Percentiles rank a stretch among this genome's conserved stretches.
phyloP scores from a whole-genome alignment of 2,113 vertebrate genomes.

The Poeciliopsis turrubarensis region DNA sequence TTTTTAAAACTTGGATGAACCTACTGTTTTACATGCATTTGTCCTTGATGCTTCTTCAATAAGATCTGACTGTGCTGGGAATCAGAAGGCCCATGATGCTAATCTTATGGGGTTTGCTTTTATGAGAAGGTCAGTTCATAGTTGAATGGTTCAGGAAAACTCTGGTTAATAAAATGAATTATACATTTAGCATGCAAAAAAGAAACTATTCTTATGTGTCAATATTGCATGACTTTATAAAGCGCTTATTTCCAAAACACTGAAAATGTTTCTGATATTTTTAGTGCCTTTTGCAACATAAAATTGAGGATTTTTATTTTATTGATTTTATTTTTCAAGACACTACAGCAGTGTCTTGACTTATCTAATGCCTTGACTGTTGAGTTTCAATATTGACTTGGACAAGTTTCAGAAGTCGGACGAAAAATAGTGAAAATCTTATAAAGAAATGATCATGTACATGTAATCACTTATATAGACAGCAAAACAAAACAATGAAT shows the following conservation, averaged over 20 bases:
- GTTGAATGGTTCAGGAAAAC: conserved; percentile 11
- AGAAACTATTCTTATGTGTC: neutral
- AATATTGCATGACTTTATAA: neutral
- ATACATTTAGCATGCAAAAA: neutral
- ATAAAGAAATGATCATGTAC: no score
- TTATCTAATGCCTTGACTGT: neutral
- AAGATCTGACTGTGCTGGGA: conserved; percentile 35
- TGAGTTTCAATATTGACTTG: neutral
- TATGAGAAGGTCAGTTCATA: conserved; percentile 26
- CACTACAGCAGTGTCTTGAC: no score
- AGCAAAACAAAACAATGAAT: no score
- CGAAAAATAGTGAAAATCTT: neutral
- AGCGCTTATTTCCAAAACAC: neutral
- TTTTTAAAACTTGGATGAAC: conserved; percentile 57
- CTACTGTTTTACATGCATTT: conserved; percentile 45
- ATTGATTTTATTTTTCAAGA: no score
- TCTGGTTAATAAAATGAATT: neutral
- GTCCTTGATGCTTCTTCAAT: conserved; percentile 28
- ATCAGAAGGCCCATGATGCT: conserved; percentile 37
- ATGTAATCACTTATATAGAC: no score
- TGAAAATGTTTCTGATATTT: no score
- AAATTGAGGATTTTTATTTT: no score
- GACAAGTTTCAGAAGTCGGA: neutral
- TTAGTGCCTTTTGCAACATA: no score
- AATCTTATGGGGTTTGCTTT: conserved; percentile 23